Evolutionary conservation across 1,140 invertebrate genomes (phyloP).

Genomic region (Telenomus remus): DNA sequence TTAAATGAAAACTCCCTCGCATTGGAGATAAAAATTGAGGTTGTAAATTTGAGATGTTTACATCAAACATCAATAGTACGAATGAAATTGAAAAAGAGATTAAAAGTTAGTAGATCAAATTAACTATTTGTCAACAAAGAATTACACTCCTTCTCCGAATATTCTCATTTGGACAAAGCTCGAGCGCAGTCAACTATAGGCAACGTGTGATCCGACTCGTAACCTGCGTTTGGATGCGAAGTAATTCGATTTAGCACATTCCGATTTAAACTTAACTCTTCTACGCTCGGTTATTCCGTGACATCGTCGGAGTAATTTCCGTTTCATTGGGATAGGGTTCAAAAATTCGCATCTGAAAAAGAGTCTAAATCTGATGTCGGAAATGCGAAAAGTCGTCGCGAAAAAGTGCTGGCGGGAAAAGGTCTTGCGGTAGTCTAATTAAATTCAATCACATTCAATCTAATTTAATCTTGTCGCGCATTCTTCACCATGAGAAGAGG

Average conservation of each 20-base stretch:
- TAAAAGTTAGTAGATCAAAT: too few relatives aligned
- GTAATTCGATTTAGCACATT: constrained; percentile 73
- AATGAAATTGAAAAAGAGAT: too few relatives aligned
- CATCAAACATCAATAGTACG: too few relatives aligned
- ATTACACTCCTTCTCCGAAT: constrained; percentile 23
- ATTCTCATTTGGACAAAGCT: constrained; percentile 55
- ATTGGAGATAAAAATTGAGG: too few relatives aligned
- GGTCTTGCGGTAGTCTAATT: constrained; percentile 61
- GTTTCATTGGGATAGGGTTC: constrained; percentile 62
- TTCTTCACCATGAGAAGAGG: constrained; percentile 15
- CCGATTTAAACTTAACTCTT: constrained; percentile 72
- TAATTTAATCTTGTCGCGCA: constrained; percentile 54
- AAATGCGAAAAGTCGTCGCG: constrained; percentile 35
- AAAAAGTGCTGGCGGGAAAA: constrained; percentile 42
- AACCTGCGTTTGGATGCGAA: constrained; percentile 59
- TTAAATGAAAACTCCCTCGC: too few relatives aligned
- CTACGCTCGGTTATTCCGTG: constrained; percentile 60
- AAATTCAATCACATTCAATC: constrained; percentile 65
- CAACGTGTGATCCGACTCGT: constrained; percentile 41
- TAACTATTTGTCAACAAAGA: too few relatives aligned
- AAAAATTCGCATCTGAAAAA: constrained; percentile 29
- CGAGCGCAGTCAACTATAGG: constrained; percentile 42
- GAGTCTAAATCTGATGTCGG: constrained; percentile 43
- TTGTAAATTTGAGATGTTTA: too few relatives aligned
- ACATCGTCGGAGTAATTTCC: constrained; percentile 72